A percentile compares a stretch with the other conserved stretches of the same genome.
phyloP scores from a whole-genome alignment of 1,140 invertebrate genomes.

The Cydia strobilella region DNA sequence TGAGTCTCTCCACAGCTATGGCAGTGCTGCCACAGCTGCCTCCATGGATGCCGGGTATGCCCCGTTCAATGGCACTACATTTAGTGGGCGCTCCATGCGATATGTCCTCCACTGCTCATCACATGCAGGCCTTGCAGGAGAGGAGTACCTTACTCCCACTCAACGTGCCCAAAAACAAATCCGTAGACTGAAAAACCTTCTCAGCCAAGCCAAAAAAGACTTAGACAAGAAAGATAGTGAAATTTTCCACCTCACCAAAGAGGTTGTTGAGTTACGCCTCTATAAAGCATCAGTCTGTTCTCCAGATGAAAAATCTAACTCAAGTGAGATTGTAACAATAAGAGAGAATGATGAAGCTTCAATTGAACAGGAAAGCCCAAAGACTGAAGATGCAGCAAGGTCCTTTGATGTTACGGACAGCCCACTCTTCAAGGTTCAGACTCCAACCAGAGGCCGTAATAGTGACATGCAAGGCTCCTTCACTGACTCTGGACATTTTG shows the following conservation, averaged over 20 bases:
- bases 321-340: slow-evolving; percentile 87
- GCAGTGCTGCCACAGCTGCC: slow-evolving; percentile 86
- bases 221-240: slow-evolving; percentile 90
- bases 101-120: slow-evolving; percentile 92
- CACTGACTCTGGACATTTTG: slow-evolving; percentile 92
- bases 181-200: slow-evolving; percentile 84
- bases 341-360: slow-evolving; percentile 82
- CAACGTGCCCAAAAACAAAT: slow-evolving; percentile 90
- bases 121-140: slow-evolving; percentile 85
- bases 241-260: slow-evolving; percentile 89
- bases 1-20: slow-evolving; percentile 89
- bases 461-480: slow-evolving; percentile 85
- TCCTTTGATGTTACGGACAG: slow-evolving; percentile 71
- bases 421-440: slow-evolving; percentile 68
- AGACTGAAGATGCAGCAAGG: slow-evolving; percentile 62
- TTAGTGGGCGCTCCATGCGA: slow-evolving; percentile 84
- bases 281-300: slow-evolving; percentile 88
- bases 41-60: slow-evolving; percentile 90
- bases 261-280: slow-evolving; percentile 89
- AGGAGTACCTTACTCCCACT: slow-evolving; percentile 92
- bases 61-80: slow-evolving; percentile 90
- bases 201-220: slow-evolving; percentile 87
- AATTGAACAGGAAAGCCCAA: slow-evolving; percentile 76
- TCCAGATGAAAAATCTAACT: slow-evolving; percentile 86
- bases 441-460: slow-evolving; percentile 65